Evolutionary conservation across 2,888 invertebrate species (phyloP).

Genomic region (Campopleginae sp.): DNA sequence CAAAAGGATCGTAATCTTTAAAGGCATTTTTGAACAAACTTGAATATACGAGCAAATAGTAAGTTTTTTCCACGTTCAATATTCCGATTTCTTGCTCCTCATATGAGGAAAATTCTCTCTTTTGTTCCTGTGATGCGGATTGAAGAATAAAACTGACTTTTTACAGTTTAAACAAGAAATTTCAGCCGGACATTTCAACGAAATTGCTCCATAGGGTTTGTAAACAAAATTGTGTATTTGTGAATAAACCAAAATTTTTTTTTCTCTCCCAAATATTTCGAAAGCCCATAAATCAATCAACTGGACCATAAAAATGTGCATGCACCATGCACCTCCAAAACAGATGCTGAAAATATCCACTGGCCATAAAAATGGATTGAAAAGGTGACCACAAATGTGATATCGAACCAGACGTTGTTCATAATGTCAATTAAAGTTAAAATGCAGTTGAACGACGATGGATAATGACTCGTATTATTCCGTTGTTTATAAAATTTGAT

Average conservation of each 20-base stretch:
- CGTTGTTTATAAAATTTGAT: not conserved
- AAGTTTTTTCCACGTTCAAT: not conserved
- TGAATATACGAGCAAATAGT: not conserved
- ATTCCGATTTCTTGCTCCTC: not conserved
- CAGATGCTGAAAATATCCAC: not conserved
- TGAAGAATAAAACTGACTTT: no score
- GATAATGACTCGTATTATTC: not conserved
- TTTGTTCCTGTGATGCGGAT: no score
- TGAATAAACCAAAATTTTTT: not conserved
- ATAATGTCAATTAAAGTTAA: not conserved
- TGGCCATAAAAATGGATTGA: not conserved
- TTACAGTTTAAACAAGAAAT: no score
- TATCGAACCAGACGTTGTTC: not conserved
- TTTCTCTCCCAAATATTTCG: not conserved
- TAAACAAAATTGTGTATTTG: not conserved
- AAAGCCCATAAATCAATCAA: not conserved
- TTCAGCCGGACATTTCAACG: no score
- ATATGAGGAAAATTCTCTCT: not conserved
- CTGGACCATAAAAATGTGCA: not conserved
- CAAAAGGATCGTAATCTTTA: not conserved
- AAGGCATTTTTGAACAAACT: not conserved
- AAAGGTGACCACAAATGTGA: not conserved
- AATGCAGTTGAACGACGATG: not conserved
- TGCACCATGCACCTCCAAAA: not conserved
- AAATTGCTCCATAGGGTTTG: no score